These are phyloP conservation scores for Cathartes aura DNA, from an alignment of 2,113 vertebrate genomes.

Conservation along the genomic window DNA sequence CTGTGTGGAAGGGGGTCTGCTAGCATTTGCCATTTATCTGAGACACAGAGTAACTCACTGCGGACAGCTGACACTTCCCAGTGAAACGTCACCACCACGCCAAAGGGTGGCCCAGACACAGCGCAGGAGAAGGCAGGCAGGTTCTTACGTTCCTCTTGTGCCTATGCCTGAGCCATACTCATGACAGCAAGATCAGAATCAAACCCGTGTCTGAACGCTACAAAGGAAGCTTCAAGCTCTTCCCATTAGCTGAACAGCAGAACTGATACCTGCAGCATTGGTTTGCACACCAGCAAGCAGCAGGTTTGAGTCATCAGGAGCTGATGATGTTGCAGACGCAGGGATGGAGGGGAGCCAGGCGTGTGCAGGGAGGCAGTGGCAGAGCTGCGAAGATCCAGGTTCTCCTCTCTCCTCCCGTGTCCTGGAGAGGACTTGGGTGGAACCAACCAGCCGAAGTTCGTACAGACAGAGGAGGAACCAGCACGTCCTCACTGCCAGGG, in stretches of 20 bases:
- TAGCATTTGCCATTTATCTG: neutral
- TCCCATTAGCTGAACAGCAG: neutral
- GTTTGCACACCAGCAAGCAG: neutral
- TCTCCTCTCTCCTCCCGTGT: neutral
- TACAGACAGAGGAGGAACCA: neutral
- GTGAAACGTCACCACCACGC: rapidly evolving
- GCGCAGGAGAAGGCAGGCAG: neutral
- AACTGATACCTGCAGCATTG: neutral
- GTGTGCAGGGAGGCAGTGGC: neutral
- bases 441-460: neutral
- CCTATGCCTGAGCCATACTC: neutral
- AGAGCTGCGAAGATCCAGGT: rapidly evolving
- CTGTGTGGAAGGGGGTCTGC: neutral
- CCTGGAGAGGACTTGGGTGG: neutral
- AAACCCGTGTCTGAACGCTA: rapidly evolving
- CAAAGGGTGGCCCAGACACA: neutral
- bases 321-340: too few species aligned
- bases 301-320: neutral
- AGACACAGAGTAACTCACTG: neutral
- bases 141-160: neutral
- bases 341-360: neutral
- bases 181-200: neutral
- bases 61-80: neutral
- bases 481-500: neutral
- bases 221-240: neutral